Evolutionary conservation across 2,797 vertebrate species (phyloP).

Genomic region (Coregonus ussuriensis): DNA sequence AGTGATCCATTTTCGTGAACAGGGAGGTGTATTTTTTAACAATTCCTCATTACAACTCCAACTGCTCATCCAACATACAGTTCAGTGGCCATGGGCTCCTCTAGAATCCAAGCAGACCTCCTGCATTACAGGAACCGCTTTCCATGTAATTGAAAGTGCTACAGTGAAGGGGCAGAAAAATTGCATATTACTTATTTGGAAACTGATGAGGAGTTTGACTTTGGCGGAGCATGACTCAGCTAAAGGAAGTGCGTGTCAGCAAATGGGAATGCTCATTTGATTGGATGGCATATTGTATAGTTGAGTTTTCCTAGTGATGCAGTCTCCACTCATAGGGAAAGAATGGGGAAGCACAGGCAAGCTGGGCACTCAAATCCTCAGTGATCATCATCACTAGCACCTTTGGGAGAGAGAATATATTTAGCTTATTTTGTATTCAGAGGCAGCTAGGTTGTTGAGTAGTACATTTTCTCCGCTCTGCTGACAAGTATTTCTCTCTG

Average conservation of each 20-base stretch:
- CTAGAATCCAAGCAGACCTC: background rate
- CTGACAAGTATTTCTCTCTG: no score
- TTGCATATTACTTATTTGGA: constrained; percentile 12
- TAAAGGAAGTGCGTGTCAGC: constrained; percentile 8
- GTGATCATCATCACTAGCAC: background rate
- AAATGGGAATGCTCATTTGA: constrained; percentile 19
- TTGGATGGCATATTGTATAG: constrained; percentile 8
- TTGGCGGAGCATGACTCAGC: constrained; percentile 9
- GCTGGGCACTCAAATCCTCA: background rate
- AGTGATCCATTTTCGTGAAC: no score
- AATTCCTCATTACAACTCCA: background rate
- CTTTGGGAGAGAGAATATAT: background rate
- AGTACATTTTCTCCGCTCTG: no score
- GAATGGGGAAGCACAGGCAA: background rate
- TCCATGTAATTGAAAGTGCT: constrained; percentile 15
- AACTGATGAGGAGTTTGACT: constrained; percentile 15
- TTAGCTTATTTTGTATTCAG: background rate
- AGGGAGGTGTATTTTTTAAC: background rate
- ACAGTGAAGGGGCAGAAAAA: constrained; percentile 2
- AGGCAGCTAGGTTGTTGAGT: background rate
- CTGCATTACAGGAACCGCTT: background rate
- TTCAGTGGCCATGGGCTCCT: background rate
- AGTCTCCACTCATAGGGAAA: background rate
- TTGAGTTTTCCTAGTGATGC: constrained; percentile 22
- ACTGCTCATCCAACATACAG: background rate